Base-by-base conservation (phyloP, 2,113 vertebrate species). In the Neodon shergylaensis region DNA sequence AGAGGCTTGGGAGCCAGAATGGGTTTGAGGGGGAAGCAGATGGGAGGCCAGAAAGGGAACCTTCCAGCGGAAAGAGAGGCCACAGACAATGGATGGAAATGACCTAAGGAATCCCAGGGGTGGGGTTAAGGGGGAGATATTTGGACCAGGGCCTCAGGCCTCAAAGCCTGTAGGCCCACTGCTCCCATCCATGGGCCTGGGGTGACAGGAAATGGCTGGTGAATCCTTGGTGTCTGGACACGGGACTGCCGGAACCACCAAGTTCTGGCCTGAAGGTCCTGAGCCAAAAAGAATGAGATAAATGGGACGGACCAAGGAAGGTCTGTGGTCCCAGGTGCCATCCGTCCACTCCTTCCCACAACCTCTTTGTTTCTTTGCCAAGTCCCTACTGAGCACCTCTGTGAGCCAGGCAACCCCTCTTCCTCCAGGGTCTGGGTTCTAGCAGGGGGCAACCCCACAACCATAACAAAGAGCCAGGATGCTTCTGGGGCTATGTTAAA, bases 41-140 rank as follows among this genome's bases (percentile, higher is more conserved):
- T 95, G 89, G 95, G 90, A 83, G 81, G 49, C 70, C 91, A 74
- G 68, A 39, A 10, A 81, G 87, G 78, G 61, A 61, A 74, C 4
- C 83, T 76, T 66, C 1, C 1, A 88, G 87, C 65, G 74, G 96
- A 90, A 92, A 92, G 92, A 92, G 87, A 52, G 79, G 63, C 44
- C n/a, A 10, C 52, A 86, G 88, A 98, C 96, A 97, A 97, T 97
- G 66, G 79, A 44, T 96, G 97, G 96, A 97, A 97, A 54, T 96
- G 97, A 94, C 95, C 84, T 86, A 91, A 95, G 95, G 96, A 54
- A 49, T 90, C 54, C 96, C 85, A 31, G 73, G 24, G 58, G 31
- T 0, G 17, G 7, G 73, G 73, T 14, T 28, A 24, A 4, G 10
- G 65, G 65, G 66, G 66, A 33, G 61, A 26, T 63, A 10, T 19